Base-by-base conservation (phyloP, 2,113 vertebrate genomes). In the Labeo rohita region DNA sequence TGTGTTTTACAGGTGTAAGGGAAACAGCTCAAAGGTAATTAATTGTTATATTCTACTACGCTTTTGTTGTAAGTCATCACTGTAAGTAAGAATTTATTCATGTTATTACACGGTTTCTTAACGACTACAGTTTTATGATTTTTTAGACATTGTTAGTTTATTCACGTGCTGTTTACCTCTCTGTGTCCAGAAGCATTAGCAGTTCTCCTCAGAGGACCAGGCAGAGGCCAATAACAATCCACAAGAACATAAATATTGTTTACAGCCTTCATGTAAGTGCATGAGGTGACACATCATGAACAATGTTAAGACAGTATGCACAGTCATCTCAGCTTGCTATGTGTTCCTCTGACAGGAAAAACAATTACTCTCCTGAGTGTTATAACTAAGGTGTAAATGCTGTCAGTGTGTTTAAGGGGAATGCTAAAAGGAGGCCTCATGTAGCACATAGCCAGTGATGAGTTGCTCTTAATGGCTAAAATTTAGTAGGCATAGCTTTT, bases 211-310 rank as follows among this genome's bases (percentile, higher is more conserved):
- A 3, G n/a, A 18, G 43, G 45, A 43, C 18, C 56, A 45, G 18
- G 4, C 43, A 81, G 79, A 47, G 39, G 61, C 28, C 61, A 81
- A 49, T 8, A 81, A 66, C 45, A 43, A 12, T 39, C 21, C 18
- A 80, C 10, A 65, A 65, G 12, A 65, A 47, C 39, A 81, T 65
- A 50, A 81, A 81, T 81, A 50, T 81, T 81, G 23, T 12, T 50
- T 68, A 63, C n/a, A 65, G 61, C 45, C 43, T 66, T 66, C 43
- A 18, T 66, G n/a, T 66, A 18, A 50, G 45, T 66, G 43, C 79
- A 81, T 7, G 0, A 34, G 21, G 56, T 61, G 36, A 80, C 28
- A 43, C 36, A 11, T 59, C 8, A 0, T 43, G 8, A 80, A 13
- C 21, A 65, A 81, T 81, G 21, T 36, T n/a, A 66, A 28, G 43